Percentiles rank a stretch among this genome's conserved stretches.
Evolutionary conservation across 2,113 vertebrate genomes (phyloP).

Genomic region (Sciurus niger): DNA sequence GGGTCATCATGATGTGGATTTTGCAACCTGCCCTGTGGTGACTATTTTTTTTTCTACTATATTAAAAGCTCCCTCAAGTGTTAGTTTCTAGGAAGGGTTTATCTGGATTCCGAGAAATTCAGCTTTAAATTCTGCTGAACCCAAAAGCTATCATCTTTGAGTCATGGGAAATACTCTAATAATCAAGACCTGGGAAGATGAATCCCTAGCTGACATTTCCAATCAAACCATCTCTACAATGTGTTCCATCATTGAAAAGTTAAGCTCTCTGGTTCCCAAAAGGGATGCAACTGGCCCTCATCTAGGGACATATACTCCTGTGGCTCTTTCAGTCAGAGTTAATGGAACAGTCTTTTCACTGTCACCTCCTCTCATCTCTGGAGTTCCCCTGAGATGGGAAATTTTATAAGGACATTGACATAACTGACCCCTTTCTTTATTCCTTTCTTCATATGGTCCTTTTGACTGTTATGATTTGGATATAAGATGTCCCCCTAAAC

Average conservation of each 20-base stretch:
- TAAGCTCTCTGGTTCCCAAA: neutral
- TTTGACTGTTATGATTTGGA: neutral
- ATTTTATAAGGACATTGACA: neutral
- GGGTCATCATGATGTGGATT: neutral
- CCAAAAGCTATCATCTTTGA: neutral
- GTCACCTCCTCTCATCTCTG: neutral
- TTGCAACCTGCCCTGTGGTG: neutral
- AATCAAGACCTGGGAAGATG: neutral
- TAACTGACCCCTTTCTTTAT: neutral
- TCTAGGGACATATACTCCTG: too few relatives aligned
- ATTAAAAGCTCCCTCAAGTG: neutral
- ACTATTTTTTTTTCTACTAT: neutral
- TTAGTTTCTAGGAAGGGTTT: neutral
- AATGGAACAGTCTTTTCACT: neutral
- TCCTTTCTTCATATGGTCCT: neutral
- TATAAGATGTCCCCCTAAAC: too few relatives aligned
- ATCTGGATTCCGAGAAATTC: neutral
- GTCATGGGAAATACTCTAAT: constrained; percentile 17
- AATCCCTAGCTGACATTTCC: neutral
- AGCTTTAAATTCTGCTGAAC: neutral
- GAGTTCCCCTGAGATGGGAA: neutral
- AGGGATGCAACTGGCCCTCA: too few relatives aligned
- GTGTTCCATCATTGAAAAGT: neutral
- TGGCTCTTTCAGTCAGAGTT: neutral
- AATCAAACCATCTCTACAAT: neutral